Evolutionary conservation across 2,113 vertebrate genomes (phyloP).

Genomic region (Baryphthengus martii): DNA sequence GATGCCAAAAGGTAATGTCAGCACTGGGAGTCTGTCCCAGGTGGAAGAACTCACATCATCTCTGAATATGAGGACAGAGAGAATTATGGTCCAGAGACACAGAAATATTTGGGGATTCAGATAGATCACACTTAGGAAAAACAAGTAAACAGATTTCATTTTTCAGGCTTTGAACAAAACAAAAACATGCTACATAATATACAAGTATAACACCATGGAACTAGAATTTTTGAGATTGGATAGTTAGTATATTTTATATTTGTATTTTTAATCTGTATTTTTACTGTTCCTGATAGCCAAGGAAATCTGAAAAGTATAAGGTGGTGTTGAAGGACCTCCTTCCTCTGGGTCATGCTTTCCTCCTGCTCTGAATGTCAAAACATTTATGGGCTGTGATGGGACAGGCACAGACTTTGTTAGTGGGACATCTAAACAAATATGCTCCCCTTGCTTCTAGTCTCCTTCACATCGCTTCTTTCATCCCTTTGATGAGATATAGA

Average conservation of each 20-base stretch:
- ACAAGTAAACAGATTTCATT: neutral
- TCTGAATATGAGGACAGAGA: neutral
- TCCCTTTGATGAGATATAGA: neutral
- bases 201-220: neutral
- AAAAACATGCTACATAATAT: neutral
- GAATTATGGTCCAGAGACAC: neutral
- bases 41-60: neutral
- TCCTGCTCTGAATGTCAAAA: neutral
- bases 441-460: neutral
- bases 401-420: neutral
- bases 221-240: neutral
- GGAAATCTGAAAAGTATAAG: neutral
- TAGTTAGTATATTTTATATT: neutral
- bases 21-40: neutral
- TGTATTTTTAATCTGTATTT: neutral
- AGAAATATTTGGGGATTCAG: neutral
- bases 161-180: neutral
- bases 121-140: neutral
- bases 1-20: neutral
- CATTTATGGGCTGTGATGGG: rapidly evolving
- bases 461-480: neutral
- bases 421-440: neutral
- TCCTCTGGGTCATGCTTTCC: neutral
- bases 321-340: neutral
- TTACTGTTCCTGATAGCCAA: neutral